Conservation (phyloP, 2,888 invertebrate genomes). For the Blomia tropicalis region DNA sequence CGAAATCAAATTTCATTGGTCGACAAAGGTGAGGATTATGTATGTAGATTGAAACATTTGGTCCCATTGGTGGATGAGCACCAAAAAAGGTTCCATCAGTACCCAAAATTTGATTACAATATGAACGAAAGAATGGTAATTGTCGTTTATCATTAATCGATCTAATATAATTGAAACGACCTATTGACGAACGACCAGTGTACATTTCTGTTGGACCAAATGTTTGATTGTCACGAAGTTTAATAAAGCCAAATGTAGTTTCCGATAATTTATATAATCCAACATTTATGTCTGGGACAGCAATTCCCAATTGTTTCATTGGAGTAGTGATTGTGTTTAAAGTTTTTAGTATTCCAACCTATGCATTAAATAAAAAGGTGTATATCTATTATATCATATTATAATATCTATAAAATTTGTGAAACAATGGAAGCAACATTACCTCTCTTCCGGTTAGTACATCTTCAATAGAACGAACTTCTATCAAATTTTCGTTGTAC, state of each 20-base stretch:
- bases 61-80: background rate
- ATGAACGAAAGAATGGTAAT: background rate
- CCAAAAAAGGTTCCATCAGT: conserved; percentile 20
- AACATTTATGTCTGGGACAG: conserved; percentile 10
- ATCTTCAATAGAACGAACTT: conserved; percentile 6
- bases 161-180: background rate
- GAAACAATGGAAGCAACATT: too few species aligned
- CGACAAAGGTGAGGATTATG: conserved; percentile 15
- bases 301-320: background rate
- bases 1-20: conserved; percentile 1
- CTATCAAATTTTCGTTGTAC: conserved; percentile 1
- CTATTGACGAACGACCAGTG: background rate
- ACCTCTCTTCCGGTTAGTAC: conserved; percentile 8
- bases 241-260: conserved; percentile 10
- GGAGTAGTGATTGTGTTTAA: conserved; percentile 13
- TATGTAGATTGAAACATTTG: background rate
- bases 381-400: too few species aligned
- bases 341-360: background rate
- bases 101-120: conserved; percentile 10
- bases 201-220: conserved; percentile 17
- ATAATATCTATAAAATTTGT: too few species aligned
- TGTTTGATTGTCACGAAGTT: background rate
- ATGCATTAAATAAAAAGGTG: too few species aligned
- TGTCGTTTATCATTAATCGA: background rate
- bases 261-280: conserved; percentile 5